Conservation (phyloP, 2,113 vertebrate genomes). For the Thunnus thynnus region DNA sequence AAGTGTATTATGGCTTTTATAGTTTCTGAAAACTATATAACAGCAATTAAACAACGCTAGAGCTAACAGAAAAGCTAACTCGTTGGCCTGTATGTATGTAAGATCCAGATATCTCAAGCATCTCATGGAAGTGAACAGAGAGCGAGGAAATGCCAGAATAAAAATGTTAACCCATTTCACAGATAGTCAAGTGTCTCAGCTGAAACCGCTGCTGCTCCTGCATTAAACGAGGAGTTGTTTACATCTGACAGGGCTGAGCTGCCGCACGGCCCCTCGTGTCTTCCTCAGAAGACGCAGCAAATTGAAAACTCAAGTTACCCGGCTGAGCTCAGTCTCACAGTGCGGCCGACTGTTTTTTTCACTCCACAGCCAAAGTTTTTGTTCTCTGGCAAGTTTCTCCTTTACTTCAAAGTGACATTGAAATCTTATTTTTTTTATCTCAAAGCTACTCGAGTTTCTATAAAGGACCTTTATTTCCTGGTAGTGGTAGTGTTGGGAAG, state of each 20-base stretch:
- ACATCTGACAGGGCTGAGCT: not conserved
- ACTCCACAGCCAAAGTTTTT: not conserved
- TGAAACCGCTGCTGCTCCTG: not conserved
- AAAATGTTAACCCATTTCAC: slow-evolving; percentile 1
- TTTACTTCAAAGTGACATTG: not conserved
- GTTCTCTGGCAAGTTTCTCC: not conserved
- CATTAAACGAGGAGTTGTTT: not conserved
- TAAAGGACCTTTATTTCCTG: too few relatives aligned
- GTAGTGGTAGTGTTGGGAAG: too few relatives aligned
- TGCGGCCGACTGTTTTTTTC: not conserved
- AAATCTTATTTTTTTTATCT: not conserved
- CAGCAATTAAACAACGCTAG: too few relatives aligned
- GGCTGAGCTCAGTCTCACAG: not conserved
- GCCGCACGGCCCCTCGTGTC: not conserved
- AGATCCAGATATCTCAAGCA: not conserved
- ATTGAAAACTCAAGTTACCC: not conserved
- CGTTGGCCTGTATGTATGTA: not conserved
- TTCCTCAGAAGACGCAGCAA: not conserved
- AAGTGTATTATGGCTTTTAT: too few relatives aligned
- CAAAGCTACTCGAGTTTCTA: too few relatives aligned
- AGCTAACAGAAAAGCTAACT: not conserved
- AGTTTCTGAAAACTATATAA: too few relatives aligned
- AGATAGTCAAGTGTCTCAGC: not conserved
- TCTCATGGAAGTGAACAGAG: not conserved
- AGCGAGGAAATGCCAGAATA: not conserved